Evolutionary conservation across 1,140 invertebrate species (phyloP), one percentile per base, ranked within the genome.

Genomic region (Temnothorax nylanderi): DNA sequence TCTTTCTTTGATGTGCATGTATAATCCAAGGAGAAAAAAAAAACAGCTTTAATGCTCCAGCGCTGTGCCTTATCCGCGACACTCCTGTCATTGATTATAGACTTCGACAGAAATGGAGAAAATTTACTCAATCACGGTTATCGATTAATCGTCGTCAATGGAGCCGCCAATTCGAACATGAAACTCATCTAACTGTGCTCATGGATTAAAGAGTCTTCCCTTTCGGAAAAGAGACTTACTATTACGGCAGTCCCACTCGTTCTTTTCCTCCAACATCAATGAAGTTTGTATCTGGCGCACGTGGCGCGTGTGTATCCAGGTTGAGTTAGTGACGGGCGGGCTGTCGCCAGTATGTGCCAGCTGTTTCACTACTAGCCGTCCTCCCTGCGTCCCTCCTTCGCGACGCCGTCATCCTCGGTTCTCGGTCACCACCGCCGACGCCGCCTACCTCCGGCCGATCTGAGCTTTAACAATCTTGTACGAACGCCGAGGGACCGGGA

Each of bases 261-360:
- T 92, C 91, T 93, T 93, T 92, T 92, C 91, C 90, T 64, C 80
- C 92, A 93, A 94, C 94, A 94, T 94, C 94, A 94, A 95, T 95
- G 94, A 94, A 94, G 94, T 95, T 95, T 94, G 94, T 94, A 93
- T 94, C 91, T 93, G 89, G 93, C 87, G 92, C 94, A 95, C 93
- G 94, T 94, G 94, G 93, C 92, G 94, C 94, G 91, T 94, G 94
- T 94, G 93, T 94, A 94, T 94, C 92, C 90, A 92, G 92, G 93
- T 94, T 94, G 94, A 94, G 93, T 94, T 95, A 94, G 93, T 94
- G 94, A 94, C 91, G 92, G 92, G 93, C 94, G 94, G 90, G 94
- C 94, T 95, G 94, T 94, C 93, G 94, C 94, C 94, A 91, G 92
- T 93, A 87, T 94, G 94, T 94, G 92, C 93, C 94, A 95, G 94